Percentiles rank a stretch among this genome's conserved stretches.
Conservation (phyloP, 1,140 invertebrate genomes). For the Euura lappo region DNA sequence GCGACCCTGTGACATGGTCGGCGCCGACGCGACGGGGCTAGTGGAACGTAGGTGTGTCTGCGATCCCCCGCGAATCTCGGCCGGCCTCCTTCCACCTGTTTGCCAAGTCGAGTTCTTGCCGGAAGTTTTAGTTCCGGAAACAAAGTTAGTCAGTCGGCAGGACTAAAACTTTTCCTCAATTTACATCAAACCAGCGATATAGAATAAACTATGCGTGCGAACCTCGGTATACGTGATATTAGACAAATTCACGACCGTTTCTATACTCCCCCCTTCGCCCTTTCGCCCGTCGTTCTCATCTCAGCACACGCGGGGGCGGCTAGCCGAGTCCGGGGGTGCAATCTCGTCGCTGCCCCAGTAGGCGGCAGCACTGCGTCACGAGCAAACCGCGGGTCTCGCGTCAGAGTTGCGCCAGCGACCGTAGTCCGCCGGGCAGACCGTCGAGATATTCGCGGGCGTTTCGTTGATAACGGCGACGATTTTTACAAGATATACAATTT, state of each 20-base stretch:
- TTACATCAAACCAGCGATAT: too few relatives aligned
- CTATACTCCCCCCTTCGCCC: too few relatives aligned
- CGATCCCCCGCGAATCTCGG: neutral
- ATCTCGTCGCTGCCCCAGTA: slow-evolving; percentile 45
- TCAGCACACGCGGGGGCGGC: neutral
- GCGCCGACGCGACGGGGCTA: neutral
- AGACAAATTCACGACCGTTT: too few relatives aligned
- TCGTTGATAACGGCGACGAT: too few relatives aligned
- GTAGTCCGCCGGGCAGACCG: slow-evolving; percentile 29
- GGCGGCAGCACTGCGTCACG: slow-evolving; percentile 60
- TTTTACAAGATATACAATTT: too few relatives aligned
- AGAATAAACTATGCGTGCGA: too few relatives aligned
- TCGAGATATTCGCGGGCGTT: neutral
- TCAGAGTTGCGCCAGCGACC: slow-evolving; percentile 33
- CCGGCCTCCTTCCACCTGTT: neutral
- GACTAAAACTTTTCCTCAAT: neutral
- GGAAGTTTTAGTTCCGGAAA: neutral
- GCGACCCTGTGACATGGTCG: slow-evolving; percentile 1
- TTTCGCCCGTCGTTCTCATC: too few relatives aligned
- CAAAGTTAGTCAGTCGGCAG: neutral
- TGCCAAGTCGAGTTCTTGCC: neutral
- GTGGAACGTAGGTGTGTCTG: neutral
- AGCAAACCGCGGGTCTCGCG: slow-evolving; percentile 47
- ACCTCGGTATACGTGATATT: too few relatives aligned
- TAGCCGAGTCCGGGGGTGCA: neutral